Evolutionary conservation across 92 coral and sea anemone genomes (phyloP), one percentile per base, ranked within the genome.

Genomic region (Phenganax marumi): DNA sequence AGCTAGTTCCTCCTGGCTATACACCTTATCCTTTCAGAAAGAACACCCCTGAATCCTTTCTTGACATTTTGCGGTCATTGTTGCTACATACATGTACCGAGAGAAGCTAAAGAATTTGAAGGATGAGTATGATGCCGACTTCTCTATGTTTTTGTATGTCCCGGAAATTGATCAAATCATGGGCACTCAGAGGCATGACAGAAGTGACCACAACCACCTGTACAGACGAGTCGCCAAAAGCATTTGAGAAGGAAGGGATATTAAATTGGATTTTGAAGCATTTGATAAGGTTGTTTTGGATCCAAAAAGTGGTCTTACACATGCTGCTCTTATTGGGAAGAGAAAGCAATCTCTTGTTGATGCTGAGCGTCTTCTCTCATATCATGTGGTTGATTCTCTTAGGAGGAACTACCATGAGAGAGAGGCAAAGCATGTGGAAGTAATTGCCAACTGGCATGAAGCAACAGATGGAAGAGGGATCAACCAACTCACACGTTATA

Each of bases 371-470:
- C n/a, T n/a, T n/a, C n/a, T n/a, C n/a, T n/a, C n/a, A n/a, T n/a
- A n/a, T n/a, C n/a, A n/a, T 16, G 93, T 87, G 3, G 89, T 79
- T 11, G 47, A 87, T 18, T 87, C 89, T 12, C 81, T 87, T 13
- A 19, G 39, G 46, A 65, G 75, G 71, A 76, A 90, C 39, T 85
- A 90, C 8, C 75, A 87, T 50, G 73, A 73, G 10, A 83, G 12
- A 18, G 93, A 90, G 65, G 90, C 87, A 18, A 19, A 79, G 50
- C 78, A 66, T 57, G 86, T 82, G 13, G 61, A 82, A 46, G 52
- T 85, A 25, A 22, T 88, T 10, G 89, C 89, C 0, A 68, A 85
- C 25, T 90, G 93, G 91, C 93, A 88, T 82, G 91, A 85, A 18
- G 81, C 93, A 24, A 25, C 87, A 19, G 93, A 90, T 74, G 85